A percentile compares a stretch with the other conserved stretches of the same genome.
These are phyloP conservation scores for Vespertilio murinus DNA, from an alignment of 2,797 vertebrate genomes.

Conservation along the genomic window DNA sequence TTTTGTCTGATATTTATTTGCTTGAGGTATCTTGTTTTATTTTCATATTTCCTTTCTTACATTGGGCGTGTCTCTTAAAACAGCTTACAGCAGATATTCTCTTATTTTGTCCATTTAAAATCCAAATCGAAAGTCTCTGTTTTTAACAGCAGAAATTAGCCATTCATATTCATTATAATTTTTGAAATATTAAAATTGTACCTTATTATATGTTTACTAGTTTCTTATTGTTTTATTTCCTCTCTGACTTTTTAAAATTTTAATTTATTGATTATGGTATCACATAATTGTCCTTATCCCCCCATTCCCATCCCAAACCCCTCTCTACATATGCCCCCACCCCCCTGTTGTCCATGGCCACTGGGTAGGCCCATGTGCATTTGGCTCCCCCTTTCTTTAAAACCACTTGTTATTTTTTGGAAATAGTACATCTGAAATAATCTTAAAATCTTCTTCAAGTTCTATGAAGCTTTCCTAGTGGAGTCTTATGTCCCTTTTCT, in stretches of 20 bases:
- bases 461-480: not conserved
- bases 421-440: slow-evolving; percentile 13
- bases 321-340: too few species aligned
- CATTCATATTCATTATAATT: not conserved
- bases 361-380: too few species aligned
- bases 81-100: not conserved
- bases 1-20: slow-evolving; percentile 28
- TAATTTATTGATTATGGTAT: too few species aligned
- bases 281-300: too few species aligned
- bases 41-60: not conserved
- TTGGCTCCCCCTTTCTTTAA: not conserved
- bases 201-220: not conserved
- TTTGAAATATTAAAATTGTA: not conserved
- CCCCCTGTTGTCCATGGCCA: too few species aligned
- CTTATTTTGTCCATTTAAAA: slow-evolving; percentile 11
- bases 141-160: not conserved
- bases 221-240: not conserved
- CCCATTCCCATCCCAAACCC: too few species aligned
- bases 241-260: not conserved
- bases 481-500: not conserved
- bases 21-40: not conserved
- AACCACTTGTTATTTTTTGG: not conserved
- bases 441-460: not conserved
- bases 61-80: not conserved
- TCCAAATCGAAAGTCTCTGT: not conserved